Conservation (phyloP, 2,888 invertebrate genomes). For the Drosophila phalerata region DNA sequence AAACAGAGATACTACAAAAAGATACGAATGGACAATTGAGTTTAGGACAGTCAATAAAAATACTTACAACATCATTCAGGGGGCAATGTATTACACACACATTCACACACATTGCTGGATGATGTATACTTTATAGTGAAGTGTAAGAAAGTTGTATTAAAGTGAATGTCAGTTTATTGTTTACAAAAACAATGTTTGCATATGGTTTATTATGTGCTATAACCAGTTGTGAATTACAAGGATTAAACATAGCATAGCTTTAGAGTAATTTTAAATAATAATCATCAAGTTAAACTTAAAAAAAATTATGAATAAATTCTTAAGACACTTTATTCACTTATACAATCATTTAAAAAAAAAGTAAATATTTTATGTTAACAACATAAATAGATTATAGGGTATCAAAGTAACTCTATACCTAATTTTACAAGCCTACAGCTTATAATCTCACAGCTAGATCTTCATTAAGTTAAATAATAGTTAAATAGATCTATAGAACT, state of each 20-base stretch:
- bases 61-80: conserved; percentile 23
- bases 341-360: neutral
- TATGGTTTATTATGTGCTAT: neutral
- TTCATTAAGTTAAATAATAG: neutral
- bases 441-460: neutral
- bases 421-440: neutral
- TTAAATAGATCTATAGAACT: neutral
- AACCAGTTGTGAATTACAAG: neutral
- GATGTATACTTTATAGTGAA: conserved; percentile 34
- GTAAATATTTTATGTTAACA: too few species aligned
- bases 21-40: conserved; percentile 16
- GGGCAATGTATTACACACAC: conserved; percentile 51
- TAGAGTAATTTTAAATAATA: neutral
- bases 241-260: neutral
- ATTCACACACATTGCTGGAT: conserved; percentile 11
- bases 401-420: neutral
- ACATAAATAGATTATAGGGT: neutral
- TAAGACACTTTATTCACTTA: neutral
- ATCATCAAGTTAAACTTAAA: neutral
- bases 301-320: neutral
- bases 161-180: neutral
- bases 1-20: conserved; percentile 16
- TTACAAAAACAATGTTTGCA: neutral
- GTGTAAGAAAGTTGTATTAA: conserved; percentile 5
- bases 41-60: conserved; percentile 25